These are phyloP conservation scores for Nerophis ophidion DNA, from an alignment of 2,113 vertebrate genomes.

Conservation along the genomic window DNA sequence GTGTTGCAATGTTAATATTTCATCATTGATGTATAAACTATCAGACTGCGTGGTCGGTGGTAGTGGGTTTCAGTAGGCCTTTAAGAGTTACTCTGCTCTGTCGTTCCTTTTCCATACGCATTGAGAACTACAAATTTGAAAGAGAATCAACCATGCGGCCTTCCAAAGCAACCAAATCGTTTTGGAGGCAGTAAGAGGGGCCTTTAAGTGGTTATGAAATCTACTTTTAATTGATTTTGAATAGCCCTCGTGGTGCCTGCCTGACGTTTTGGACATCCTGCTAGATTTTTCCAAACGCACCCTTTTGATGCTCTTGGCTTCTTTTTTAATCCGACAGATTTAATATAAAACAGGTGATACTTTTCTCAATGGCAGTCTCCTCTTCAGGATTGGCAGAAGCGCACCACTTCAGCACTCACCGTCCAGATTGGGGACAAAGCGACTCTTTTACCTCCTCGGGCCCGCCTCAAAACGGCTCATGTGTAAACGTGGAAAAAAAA, in stretches of 20 bases:
- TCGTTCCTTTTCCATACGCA: not conserved
- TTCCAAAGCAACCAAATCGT: slow-evolving; percentile 2
- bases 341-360: slow-evolving; percentile 66
- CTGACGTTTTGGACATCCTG: slow-evolving; percentile 1
- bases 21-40: too few relatives aligned
- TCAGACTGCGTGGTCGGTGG: too few relatives aligned
- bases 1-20: too few relatives aligned
- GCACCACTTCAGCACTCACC: slow-evolving; percentile 40
- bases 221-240: slow-evolving; percentile 2
- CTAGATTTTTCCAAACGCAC: slow-evolving; percentile 3
- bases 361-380: slow-evolving; percentile 45
- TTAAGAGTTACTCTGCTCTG: not conserved
- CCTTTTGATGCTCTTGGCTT: slow-evolving; percentile 47
- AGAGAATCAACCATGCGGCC: not conserved
- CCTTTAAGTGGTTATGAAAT: slow-evolving; percentile 6
- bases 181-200: not conserved
- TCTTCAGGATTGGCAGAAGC: slow-evolving; percentile 59
- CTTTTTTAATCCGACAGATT: slow-evolving; percentile 63
- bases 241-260: not conserved
- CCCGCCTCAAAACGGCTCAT: slow-evolving; percentile 54
- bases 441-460: slow-evolving; percentile 62
- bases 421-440: slow-evolving; percentile 63
- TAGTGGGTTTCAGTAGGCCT: too few relatives aligned
- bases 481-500: slow-evolving; percentile 68
- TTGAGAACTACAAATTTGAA: not conserved